Evolutionary conservation across 2,888 invertebrate species (phyloP).

Genomic region (Nemurella pictetii): DNA sequence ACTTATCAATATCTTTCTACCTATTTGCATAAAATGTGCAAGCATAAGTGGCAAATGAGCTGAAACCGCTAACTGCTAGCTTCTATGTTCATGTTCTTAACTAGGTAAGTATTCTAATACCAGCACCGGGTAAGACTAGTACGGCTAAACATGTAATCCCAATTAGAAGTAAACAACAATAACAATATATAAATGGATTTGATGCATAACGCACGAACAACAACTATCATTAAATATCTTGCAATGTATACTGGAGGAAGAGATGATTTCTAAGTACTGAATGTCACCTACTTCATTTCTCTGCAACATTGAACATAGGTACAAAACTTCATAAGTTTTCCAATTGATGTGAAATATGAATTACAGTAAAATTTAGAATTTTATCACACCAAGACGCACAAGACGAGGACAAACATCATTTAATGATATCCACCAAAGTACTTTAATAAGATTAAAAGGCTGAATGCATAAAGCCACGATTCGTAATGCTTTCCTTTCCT

Average conservation of each 20-base stretch:
- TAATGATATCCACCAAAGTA: background rate
- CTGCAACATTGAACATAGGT: background rate
- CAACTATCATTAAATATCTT: background rate
- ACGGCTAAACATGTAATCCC: too few species aligned
- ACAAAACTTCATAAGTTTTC: background rate
- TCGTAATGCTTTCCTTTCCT: background rate
- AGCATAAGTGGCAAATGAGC: background rate
- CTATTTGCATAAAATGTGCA: background rate
- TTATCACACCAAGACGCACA: background rate
- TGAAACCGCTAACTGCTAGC: too few species aligned
- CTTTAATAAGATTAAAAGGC: background rate
- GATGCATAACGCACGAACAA: background rate
- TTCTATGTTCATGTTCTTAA: too few species aligned
- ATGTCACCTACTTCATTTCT: background rate
- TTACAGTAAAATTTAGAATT: background rate
- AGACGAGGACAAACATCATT: background rate
- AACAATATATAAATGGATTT: background rate
- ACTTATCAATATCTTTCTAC: background rate
- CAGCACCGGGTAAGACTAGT: too few species aligned
- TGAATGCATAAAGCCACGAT: background rate
- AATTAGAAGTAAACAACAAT: background rate
- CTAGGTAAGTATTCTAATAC: background rate
- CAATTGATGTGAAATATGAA: background rate
- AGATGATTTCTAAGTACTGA: background rate
- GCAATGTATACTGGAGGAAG: background rate